Base-by-base conservation (phyloP, 2,113 vertebrate species). In the Brachyhypopomus gauderio region DNA sequence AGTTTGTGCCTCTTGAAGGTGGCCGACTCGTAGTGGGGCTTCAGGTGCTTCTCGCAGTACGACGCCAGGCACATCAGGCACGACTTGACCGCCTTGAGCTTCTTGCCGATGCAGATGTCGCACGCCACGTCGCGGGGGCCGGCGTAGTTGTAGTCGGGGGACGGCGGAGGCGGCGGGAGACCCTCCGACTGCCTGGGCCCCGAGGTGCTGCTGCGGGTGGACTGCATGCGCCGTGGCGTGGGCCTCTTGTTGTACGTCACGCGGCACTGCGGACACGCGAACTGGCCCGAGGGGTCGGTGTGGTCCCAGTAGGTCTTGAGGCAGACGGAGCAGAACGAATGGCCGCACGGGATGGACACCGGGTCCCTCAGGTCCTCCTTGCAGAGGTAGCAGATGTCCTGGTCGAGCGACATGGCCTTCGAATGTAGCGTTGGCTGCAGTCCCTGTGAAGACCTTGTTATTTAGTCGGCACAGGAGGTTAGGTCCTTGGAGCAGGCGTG, bases 11-110 rank as follows among this genome's bases (percentile, higher is more conserved):
- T 90, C 41, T 95, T 97, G 75, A 98, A 95, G 0, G 95, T 96
- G 3, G 95, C 87, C 0, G 92, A 94, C 79, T 95, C 94, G 0
- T 90, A 95, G 84, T 98, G 96, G 27, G 97, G 96, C 84, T 95
- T 95, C 75, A 98, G 89, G 86, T 98, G 96, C 59, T 88, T 92
- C 0, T 93, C 91, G 62, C 97, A 98, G 90, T 97, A 98, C 20
- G 96, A 97, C 6, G 96, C 96, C 90, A 98, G 88, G 83, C 97
- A 98, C 85, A 96, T 95, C 86, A 98, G 91, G 90, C 97, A 98
- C 52, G 94, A 94, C 76, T 94, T 94, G 56, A 95, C 79, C 0
- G 96, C 97, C 85, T 89, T 94, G 81, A 89, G 87, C 84, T 95
- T 94, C 83, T 92, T 93, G 6, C 93, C 93, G 3, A 95, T 89